Base-by-base conservation (phyloP, 1,140 invertebrate species). In the Dolichoris vasculosae region DNA sequence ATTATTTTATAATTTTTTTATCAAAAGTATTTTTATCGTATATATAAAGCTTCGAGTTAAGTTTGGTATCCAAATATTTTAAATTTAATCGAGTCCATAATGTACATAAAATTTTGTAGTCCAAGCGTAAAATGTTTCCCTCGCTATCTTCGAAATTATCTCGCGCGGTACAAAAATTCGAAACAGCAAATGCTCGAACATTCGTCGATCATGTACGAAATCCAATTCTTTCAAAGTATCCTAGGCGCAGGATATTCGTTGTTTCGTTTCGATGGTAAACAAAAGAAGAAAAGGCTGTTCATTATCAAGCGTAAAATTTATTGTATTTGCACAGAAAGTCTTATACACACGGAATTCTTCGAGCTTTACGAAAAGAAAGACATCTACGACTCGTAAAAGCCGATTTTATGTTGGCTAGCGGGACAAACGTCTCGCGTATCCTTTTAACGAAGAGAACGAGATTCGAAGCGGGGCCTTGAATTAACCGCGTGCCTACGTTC, bases 401-500 rank as follows among this genome's bases (percentile, higher is more conserved):
- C 38, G 67, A 85, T 80, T 84, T 85, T 80, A 85, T 73, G 38
- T 40, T 78, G 73, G 82, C 77, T 83, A 76, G 69, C 73, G 73
- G 48, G 48, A 55, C 71, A 73, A 73, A 73, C 20, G 69, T 23
- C 35, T 55, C 51, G 35, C 4, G 46, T 35, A 26, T 17, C 51
- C 59, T 77, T 40, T 77, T 51, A 17, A 77, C 55, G 7, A n/a
- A 40, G 7, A 78, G 51, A 73, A 13, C 40, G 69, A 73, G 15
- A 38, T 23, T 7, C 48, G 13, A 64, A 8, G 40, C 13, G 67
- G 40, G 26, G 38, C 77, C 67, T 81, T 75, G 26, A 73, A 80
- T 78, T 84, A 84, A 78, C 30, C 63, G 51, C 20, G 35, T 20
- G 32, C 13, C 38, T 73, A 30, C 63, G 59, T 59, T 23, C 51